Conservation (phyloP, 2,113 vertebrate genomes). For the Ammodytes dubius region DNA sequence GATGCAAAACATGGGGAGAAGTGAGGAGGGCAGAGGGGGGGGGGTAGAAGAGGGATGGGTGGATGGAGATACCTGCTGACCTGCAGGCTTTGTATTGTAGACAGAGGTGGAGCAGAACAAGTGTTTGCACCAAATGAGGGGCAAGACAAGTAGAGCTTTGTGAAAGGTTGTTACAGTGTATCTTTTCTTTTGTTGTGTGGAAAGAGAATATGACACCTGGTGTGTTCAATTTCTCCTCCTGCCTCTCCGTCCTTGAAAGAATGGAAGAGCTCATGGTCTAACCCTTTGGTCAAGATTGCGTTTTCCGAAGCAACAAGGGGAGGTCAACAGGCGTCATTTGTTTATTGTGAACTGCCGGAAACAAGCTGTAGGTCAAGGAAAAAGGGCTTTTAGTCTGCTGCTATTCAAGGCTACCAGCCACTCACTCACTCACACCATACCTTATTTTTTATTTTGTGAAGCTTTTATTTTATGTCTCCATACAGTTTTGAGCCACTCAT, state of each 20-base stretch:
- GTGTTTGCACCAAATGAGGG: conserved; percentile 25
- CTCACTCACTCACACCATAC: conserved; percentile 40
- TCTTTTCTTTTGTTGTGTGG: conserved; percentile 9
- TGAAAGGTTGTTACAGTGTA: neutral
- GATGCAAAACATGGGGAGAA: conserved; percentile 11
- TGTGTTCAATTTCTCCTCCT: neutral
- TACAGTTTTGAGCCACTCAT: conserved; percentile 47
- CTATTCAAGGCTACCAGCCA: neutral
- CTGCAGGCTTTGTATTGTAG: conserved; percentile 25
- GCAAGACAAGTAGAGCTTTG: conserved; percentile 4
- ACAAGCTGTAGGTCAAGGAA: conserved; percentile 9
- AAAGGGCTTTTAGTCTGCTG: conserved; percentile 34
- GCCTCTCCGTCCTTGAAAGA: neutral
- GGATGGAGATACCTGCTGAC: conserved; percentile 19
- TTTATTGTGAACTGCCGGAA: conserved; percentile 23
- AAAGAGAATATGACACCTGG: neutral
- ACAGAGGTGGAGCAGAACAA: conserved; percentile 13
- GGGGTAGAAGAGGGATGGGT: neutral
- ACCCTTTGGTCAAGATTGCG: neutral
- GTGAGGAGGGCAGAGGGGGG: neutral
- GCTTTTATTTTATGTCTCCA: conserved; percentile 52
- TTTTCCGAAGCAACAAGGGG: conserved; percentile 30
- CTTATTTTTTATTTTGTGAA: conserved; percentile 34
- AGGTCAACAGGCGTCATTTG: conserved; percentile 11
- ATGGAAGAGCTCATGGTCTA: neutral